Base-by-base conservation (phyloP, 2,113 vertebrate genomes). In the Oceanites oceanicus region DNA sequence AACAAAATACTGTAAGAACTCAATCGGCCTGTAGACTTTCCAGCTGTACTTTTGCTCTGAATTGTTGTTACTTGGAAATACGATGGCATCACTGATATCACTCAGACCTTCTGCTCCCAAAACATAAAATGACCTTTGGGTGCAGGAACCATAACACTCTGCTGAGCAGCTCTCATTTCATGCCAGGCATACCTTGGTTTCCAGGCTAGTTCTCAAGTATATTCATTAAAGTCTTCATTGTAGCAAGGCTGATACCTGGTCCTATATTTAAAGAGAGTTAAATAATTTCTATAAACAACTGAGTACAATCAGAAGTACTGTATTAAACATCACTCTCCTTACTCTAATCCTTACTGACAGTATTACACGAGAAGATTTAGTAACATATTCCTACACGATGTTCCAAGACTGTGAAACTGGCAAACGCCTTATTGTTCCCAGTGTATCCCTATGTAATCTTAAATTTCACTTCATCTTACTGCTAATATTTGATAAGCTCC, bases 401-500 rank as follows among this genome's bases (percentile, higher is more conserved):
- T 88, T 92, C 23, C 45, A 78, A 79, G 38, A 52, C 52, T 80
- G 56, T 27, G 44, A 92, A 92, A 83, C 38, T 25, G n/a, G 47
- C 29, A 63, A 73, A 91, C 62, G 36, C 40, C 63, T 82, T 47
- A 82, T 2, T 72, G 13, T 66, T 90, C 71, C 66, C 50, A 61
- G 42, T 21, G 15, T 20, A 90, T 53, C 50, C 65, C 49, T 80
- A 58, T 36, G 42, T 44, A 80, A 94, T 79, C 47, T 91, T 74
- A 89, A 91, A 94, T 87, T 86, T 91, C 72, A 90, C 65, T 92
- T 91, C 13, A 29, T 82, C 42, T 70, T 70, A 52, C 36, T 66
- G 40, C 52, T 93, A 88, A 83, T 88, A 95, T 63, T 92, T 92
- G 86, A 53, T 68, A 90, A 86, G 50, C 61, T 93, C 34, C 19